Percentiles rank a stretch among this genome's conserved stretches.
These are phyloP conservation scores for Melitaea cinxia DNA, from an alignment of 1,140 invertebrate species.

Conservation along the genomic window DNA sequence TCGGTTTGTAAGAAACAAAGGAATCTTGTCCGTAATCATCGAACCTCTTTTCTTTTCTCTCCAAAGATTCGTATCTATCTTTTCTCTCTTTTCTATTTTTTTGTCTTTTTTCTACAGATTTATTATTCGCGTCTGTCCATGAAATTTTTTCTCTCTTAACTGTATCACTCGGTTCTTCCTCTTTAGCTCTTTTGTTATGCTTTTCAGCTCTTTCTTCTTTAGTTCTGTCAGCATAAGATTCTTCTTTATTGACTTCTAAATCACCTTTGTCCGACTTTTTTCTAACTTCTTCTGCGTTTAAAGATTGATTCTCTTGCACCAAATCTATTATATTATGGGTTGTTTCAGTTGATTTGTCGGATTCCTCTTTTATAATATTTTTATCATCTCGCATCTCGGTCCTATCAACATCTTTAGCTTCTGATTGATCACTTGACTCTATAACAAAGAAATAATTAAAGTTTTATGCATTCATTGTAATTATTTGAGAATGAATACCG, in stretches of 20 bases:
- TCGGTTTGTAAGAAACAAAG: slow-evolving; percentile 15
- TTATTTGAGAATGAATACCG: neutral
- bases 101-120: neutral
- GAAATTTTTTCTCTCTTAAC: neutral
- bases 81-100: neutral
- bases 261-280: neutral
- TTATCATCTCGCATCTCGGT: too few species aligned
- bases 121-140: neutral
- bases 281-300: neutral
- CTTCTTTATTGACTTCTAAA: neutral
- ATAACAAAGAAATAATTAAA: neutral
- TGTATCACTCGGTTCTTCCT: slow-evolving; percentile 4
- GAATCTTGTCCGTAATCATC: neutral
- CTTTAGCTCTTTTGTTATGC: slow-evolving; percentile 2
- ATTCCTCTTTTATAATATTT: too few species aligned
- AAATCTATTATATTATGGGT: neutral
- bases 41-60: neutral
- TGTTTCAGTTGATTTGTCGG: neutral
- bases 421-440: neutral
- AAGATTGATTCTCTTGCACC: neutral
- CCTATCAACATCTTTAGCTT: neutral
- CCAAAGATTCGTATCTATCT: neutral
- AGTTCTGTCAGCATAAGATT: neutral
- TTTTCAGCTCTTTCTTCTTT: slow-evolving; percentile 6
- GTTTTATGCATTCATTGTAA: too few species aligned